Conservation (phyloP, 2,113 vertebrate species). For the Danionella cerebrum region DNA sequence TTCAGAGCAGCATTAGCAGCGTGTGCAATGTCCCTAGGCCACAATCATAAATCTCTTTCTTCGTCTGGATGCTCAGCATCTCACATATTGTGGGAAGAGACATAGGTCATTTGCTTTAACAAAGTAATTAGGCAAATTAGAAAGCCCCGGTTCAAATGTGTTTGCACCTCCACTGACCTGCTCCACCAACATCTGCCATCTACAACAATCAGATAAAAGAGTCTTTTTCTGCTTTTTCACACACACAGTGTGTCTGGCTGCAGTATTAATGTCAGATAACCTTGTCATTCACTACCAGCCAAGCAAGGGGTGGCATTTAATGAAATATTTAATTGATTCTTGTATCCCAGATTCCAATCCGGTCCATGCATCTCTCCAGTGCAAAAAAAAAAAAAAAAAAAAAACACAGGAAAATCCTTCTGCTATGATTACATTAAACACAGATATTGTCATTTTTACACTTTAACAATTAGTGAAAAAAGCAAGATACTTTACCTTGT, state of each 20-base stretch:
- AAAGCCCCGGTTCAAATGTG: background rate
- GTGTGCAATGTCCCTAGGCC: background rate
- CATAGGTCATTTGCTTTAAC: slow-evolving; percentile 13
- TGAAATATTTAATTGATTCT: background rate
- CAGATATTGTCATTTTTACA: no score
- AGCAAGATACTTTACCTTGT: no score
- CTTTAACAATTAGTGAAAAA: no score
- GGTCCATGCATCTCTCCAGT: background rate
- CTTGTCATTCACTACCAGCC: background rate
- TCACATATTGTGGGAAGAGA: slow-evolving; percentile 7
- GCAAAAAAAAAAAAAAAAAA: no score
- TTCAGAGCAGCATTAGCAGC: background rate
- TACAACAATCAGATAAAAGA: background rate
- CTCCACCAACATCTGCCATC: slow-evolving; percentile 1
- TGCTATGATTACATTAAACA: no score
- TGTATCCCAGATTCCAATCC: background rate
- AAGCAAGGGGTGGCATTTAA: background rate
- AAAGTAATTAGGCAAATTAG: slow-evolving; percentile 12
- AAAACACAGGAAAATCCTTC: no score
- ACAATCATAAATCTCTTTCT: background rate
- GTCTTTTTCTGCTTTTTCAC: background rate
- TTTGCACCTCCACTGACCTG: background rate
- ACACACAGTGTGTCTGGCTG: background rate
- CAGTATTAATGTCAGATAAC: background rate
- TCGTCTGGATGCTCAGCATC: background rate